Percentiles rank a stretch among this genome's conserved stretches.
Conservation (phyloP, 2,888 invertebrate species). For the Callyntrura guangdongensis region DNA sequence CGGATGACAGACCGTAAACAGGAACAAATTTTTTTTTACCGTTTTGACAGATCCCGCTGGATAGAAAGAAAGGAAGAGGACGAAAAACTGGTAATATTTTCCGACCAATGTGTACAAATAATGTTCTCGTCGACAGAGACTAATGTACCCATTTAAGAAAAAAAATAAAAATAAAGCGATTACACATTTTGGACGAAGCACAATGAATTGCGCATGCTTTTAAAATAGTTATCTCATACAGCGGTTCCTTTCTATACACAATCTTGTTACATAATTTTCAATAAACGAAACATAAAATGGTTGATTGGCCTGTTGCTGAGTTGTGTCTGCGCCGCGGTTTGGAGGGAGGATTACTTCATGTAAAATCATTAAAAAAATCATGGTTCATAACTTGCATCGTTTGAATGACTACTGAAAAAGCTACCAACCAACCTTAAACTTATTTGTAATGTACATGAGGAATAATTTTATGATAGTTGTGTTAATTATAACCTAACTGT, state of each 20-base stretch:
- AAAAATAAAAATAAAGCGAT: too few relatives aligned
- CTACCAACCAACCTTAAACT: neutral
- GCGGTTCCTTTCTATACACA: too few relatives aligned
- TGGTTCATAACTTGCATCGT: neutral
- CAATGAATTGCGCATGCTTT: neutral
- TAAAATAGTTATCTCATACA: neutral
- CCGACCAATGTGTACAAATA: too few relatives aligned
- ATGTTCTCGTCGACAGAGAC: neutral
- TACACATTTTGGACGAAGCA: too few relatives aligned
- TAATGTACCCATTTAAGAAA: neutral
- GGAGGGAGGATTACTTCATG: neutral
- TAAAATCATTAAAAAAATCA: neutral
- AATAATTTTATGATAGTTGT: constrained; percentile 16
- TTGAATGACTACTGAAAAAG: neutral
- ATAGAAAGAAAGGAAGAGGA: too few relatives aligned
- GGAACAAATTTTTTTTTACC: too few relatives aligned
- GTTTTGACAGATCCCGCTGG: too few relatives aligned
- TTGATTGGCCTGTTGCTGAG: neutral
- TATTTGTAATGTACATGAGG: neutral
- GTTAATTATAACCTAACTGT: constrained; percentile 39
- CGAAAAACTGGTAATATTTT: too few relatives aligned
- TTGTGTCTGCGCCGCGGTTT: neutral
- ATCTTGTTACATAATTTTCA: too few relatives aligned
- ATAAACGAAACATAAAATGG: neutral
- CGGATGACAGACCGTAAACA: too few relatives aligned